Base-by-base conservation (phyloP, 1,140 invertebrate genomes). In the Sminthurinus signatus region DNA sequence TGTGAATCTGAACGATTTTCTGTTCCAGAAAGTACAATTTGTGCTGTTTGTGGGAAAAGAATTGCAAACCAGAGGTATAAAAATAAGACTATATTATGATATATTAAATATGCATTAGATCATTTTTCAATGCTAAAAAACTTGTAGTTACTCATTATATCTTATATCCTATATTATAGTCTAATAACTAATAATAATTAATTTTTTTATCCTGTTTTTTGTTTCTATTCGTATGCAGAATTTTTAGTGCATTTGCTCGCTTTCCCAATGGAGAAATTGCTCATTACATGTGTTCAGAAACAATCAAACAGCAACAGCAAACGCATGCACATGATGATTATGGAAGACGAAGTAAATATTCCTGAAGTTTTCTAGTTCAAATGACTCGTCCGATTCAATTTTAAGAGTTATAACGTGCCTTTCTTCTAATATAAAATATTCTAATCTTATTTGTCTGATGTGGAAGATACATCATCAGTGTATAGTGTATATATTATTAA, bases 41-140 rank as follows among this genome's bases (percentile, higher is more conserved):
- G 94, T 79, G 83, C 84, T 14, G 90, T 91, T 1, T 98, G 94
- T 74, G 91, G 89, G 73, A 96, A 96, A 75, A 81, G 88, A 63
- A 95, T 97, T 76, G 85, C 86, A 25, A 92, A 90, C 76, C 88
- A 91, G 77, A 92, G 86, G 88, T 88, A 75, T 73, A 69, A 57
- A 62, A 10, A 44, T 44, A n/a, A n/a, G n/a, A n/a, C 50, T 28
- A 2, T 43, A 29, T 28, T 50, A 5, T 59, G 3, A 36, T 32
- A n/a, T 57, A 42, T 1, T 14, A 68, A 43, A 19, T 62, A 61
- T 60, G 21, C 23, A 8, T 5, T 36, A 42, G 8, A 59, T 69
- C 68, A 52, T 61, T 64, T 66, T 73, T 50, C 48, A 39, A 58
- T 62, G 50, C 62, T 62, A 71, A 59, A 46, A 17, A 51, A 44